Conservation (phyloP, 2,888 invertebrate genomes). For the Cryptus viduatorius region DNA sequence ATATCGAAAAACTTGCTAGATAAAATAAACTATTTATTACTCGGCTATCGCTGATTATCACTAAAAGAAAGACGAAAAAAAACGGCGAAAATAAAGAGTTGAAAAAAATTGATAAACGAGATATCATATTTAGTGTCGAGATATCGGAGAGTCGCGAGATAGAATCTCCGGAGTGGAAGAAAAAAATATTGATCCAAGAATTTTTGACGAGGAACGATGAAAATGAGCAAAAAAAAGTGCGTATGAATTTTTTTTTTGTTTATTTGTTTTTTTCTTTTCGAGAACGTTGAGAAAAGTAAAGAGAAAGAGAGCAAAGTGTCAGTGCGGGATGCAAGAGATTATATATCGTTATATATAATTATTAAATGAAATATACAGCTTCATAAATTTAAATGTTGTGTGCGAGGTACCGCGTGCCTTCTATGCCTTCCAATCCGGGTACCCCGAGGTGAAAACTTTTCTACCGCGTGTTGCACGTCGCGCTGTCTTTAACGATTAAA, state of each 20-base stretch:
- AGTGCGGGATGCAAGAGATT: constrained; percentile 57
- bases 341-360: constrained; percentile 65
- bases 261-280: constrained; percentile 36
- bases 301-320: constrained; percentile 27
- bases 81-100: neutral
- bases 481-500: constrained; percentile 64
- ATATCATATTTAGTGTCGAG: constrained; percentile 18
- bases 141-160: constrained; percentile 29
- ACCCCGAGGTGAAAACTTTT: constrained; percentile 73
- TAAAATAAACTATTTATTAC: constrained; percentile 67
- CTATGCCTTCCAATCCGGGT: constrained; percentile 79
- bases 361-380: constrained; percentile 62
- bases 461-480: constrained; percentile 70
- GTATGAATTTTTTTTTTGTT: neutral
- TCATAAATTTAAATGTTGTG: constrained; percentile 68
- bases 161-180: constrained; percentile 18
- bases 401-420: constrained; percentile 80
- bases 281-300: constrained; percentile 36
- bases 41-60: constrained; percentile 63
- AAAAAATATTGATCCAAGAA: neutral
- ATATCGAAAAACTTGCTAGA: constrained; percentile 64
- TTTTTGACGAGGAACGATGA: constrained; percentile 13
- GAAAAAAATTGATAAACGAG: constrained; percentile 29
- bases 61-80: constrained; percentile 36
- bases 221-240: constrained; percentile 27